phyloP scores from a whole-genome alignment of 2,797 vertebrate species.

The Enteromius argenteus region DNA sequence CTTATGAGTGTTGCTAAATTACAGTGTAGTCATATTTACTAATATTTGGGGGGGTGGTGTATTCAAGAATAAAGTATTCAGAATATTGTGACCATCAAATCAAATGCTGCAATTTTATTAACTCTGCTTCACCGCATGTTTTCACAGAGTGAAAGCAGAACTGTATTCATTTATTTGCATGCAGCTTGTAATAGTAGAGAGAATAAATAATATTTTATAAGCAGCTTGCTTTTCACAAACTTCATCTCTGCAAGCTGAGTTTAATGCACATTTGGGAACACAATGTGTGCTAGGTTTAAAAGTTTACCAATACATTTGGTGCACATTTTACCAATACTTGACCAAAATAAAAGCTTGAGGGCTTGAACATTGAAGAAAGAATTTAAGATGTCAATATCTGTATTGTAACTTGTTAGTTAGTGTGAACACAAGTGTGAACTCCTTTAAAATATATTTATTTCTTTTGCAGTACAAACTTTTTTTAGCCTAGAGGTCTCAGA shows the following conservation, averaged over 20 bases:
- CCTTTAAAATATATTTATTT: no score
- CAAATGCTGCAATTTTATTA: not conserved
- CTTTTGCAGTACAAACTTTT: not conserved
- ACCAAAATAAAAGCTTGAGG: not conserved
- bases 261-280: no score
- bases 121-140: not conserved
- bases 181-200: not conserved
- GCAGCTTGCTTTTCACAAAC: not conserved
- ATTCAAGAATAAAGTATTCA: not conserved
- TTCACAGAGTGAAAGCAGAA: not conserved
- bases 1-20: not conserved
- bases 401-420: not conserved
- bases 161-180: not conserved
- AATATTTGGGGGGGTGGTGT: not conserved
- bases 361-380: not conserved
- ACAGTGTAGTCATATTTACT: not conserved
- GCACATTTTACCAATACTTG: not conserved
- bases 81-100: not conserved
- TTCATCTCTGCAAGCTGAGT: no score
- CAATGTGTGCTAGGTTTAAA: no score
- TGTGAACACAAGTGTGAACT: not conserved
- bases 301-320: no score
- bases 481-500: not conserved
- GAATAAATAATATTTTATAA: not conserved
- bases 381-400: not conserved